These are phyloP conservation scores for Myopa tessellatipennis DNA, from an alignment of 2,888 invertebrate species.

Conservation along the genomic window DNA sequence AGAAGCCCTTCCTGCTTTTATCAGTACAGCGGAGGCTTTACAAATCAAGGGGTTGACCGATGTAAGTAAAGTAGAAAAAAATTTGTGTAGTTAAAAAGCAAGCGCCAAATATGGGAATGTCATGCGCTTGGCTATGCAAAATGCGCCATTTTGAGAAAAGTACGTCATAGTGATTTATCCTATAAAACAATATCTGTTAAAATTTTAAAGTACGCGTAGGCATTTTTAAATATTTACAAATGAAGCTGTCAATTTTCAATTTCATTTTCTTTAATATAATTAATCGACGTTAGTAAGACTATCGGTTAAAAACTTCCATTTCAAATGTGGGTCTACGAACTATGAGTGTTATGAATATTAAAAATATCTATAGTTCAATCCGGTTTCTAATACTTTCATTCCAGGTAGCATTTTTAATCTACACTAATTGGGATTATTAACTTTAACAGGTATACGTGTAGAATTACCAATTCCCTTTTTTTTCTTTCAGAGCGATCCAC, in stretches of 20 bases:
- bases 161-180: not conserved
- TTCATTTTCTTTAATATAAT: no score
- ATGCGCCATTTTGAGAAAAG: constrained; percentile 28
- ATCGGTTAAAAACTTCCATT: no score
- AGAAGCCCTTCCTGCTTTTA: constrained; percentile 78
- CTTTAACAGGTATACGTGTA: no score
- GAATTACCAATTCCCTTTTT: not conserved
- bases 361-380: no score
- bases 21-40: constrained; percentile 78
- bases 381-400: no score
- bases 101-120: not conserved
- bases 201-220: not conserved
- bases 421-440: no score
- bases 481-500: constrained; percentile 72
- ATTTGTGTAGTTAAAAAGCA: not conserved
- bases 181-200: not conserved
- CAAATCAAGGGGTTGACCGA: constrained; percentile 78
- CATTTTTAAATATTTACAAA: constrained; percentile 3
- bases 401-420: no score
- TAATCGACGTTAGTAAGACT: no score
- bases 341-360: no score
- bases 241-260: not conserved
- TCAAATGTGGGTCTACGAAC: no score
- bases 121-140: not conserved
- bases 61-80: constrained; percentile 69